These are phyloP conservation scores for Oscheius sp. DNA, from an alignment of 2,888 invertebrate genomes.

Conservation along the genomic window DNA sequence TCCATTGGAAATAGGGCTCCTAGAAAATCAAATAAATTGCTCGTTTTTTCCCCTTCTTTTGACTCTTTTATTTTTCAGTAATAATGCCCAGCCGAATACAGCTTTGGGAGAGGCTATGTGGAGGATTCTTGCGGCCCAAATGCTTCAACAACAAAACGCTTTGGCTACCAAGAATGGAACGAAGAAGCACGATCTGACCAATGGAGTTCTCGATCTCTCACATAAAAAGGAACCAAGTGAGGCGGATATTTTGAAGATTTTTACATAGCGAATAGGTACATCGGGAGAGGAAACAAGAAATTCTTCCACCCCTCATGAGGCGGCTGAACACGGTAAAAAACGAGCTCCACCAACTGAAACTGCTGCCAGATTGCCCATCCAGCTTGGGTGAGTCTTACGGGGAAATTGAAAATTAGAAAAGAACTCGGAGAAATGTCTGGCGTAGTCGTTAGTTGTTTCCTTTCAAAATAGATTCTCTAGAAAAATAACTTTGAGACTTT, in stretches of 20 bases:
- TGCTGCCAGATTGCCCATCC: constrained; percentile 24
- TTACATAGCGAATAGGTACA: background rate
- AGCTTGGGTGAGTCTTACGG: constrained; percentile 19
- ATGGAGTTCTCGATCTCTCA: constrained; percentile 21
- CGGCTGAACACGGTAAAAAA: constrained; percentile 19
- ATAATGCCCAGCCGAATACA: constrained; percentile 1
- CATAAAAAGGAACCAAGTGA: background rate
- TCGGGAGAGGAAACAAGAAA: constrained; percentile 17
- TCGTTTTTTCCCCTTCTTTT: no score
- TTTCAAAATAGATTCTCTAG: background rate
- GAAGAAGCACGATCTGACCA: constrained; percentile 1
- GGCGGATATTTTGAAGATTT: background rate
- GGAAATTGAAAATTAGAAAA: no score
- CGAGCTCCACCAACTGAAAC: constrained; percentile 27
- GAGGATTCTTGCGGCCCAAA: constrained; percentile 40
- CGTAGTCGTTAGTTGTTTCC: no score
- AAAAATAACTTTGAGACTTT: no score
- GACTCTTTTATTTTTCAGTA: no score
- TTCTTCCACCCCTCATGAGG: constrained; percentile 15
- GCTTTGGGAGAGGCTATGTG: constrained; percentile 41
- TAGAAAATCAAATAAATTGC: no score
- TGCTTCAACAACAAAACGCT: constrained; percentile 32
- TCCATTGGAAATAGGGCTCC: no score
- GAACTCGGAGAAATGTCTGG: background rate
- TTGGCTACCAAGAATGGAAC: constrained; percentile 6